These are phyloP conservation scores for Myxocyprinus asiaticus DNA, from an alignment of 2,113 vertebrate species.

Conservation along the genomic window DNA sequence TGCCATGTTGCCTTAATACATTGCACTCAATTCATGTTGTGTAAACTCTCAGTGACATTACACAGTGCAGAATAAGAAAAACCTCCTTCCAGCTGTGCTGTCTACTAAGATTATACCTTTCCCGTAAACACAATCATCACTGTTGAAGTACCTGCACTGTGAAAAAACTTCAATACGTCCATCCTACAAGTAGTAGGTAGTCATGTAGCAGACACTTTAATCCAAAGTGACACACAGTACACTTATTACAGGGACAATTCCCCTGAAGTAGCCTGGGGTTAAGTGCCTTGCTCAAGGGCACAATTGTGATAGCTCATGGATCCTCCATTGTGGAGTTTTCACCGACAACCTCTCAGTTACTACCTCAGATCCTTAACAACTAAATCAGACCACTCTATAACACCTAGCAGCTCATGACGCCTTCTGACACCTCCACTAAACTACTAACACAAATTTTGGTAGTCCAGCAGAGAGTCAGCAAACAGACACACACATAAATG, in stretches of 20 bases:
- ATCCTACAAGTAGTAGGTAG: constrained; percentile 1
- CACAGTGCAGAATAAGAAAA: constrained; percentile 18
- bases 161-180: constrained; percentile 27
- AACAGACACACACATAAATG: no score
- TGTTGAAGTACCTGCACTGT: constrained; percentile 5
- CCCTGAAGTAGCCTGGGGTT: constrained; percentile 11
- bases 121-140: constrained; percentile 29
- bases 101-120: neutral
- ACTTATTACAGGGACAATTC: neutral
- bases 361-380: neutral
- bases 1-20: constrained; percentile 11
- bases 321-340: neutral
- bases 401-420: neutral
- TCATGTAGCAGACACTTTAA: constrained; percentile 9
- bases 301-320: constrained; percentile 8
- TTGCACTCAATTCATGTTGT: constrained; percentile 11
- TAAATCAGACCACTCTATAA: neutral
- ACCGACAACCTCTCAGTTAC: neutral
- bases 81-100: constrained; percentile 31
- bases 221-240: neutral
- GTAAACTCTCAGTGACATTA: constrained; percentile 33
- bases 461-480: neutral
- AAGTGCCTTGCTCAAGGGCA: constrained; percentile 15
- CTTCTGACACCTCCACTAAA: neutral
- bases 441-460: neutral